These are phyloP conservation scores for Camponotus floridanus DNA, from an alignment of 1,140 invertebrate species.

Conservation along the genomic window DNA sequence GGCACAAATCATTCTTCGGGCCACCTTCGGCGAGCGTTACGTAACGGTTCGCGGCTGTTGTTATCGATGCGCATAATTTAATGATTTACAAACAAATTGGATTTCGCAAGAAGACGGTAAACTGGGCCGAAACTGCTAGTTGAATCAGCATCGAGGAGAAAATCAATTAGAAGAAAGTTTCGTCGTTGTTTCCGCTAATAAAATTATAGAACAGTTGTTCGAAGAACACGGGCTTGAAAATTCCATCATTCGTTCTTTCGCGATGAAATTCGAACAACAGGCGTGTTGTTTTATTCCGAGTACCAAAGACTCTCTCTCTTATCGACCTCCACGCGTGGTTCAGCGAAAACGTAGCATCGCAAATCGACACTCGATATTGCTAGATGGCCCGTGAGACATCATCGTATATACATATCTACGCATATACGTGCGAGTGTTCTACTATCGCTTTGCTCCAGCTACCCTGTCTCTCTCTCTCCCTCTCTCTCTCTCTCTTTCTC, in stretches of 20 bases:
- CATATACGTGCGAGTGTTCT: conserved; percentile 40
- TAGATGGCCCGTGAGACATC: conserved; percentile 80
- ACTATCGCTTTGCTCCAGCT: conserved; percentile 75
- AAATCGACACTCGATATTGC: conserved; percentile 77
- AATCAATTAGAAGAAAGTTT: conserved; percentile 60
- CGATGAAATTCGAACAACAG: not conserved
- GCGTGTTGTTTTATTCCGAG: conserved; percentile 2
- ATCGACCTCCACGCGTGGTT: not conserved
- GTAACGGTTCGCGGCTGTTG: conserved; percentile 1
- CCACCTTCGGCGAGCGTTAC: not conserved
- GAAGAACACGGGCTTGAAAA: conserved; percentile 22
- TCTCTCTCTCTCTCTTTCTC: no score
- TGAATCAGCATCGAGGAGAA: conserved; percentile 22
- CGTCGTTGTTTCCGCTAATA: conserved; percentile 41
- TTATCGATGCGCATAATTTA: conserved; percentile 45
- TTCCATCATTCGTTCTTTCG: conserved; percentile 20
- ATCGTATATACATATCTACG: conserved; percentile 23
- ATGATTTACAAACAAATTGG: conserved; percentile 56
- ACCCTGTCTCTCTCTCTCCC: not conserved
- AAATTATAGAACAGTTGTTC: conserved; percentile 35
- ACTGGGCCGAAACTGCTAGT: conserved; percentile 41
- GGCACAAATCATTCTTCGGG: conserved; percentile 24
- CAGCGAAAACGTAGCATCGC: conserved; percentile 2
- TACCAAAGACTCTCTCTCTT: not conserved
- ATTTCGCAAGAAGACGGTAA: conserved; percentile 21